Percentiles rank a stretch among this genome's conserved stretches.
Evolutionary conservation across 2,888 invertebrate genomes (phyloP).

Genomic region (Cheilosia urbana): DNA sequence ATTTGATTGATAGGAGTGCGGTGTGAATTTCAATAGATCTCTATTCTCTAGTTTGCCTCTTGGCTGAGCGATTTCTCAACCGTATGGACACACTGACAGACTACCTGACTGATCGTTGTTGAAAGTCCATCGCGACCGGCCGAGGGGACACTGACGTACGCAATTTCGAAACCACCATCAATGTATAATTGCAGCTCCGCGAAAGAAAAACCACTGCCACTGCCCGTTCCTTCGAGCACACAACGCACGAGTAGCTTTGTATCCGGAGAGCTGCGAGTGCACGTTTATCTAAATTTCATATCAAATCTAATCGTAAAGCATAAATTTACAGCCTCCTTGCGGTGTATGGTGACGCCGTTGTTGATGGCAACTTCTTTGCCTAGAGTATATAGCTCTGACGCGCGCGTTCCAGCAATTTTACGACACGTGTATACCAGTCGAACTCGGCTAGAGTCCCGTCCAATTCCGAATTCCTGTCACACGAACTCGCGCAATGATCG

Average conservation of each 20-base stretch:
- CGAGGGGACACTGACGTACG: slow-evolving; percentile 1
- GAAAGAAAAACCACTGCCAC: slow-evolving; percentile 5
- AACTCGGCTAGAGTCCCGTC: slow-evolving; percentile 35
- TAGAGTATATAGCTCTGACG: slow-evolving; percentile 1
- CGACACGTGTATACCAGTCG: slow-evolving; percentile 59
- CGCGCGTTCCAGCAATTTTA: slow-evolving; percentile 68
- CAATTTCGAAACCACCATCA: slow-evolving; percentile 60
- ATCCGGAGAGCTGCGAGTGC: slow-evolving; percentile 17
- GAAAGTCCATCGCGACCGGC: slow-evolving; percentile 17
- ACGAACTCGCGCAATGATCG: slow-evolving; percentile 54
- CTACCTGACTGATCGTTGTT: slow-evolving; percentile 24
- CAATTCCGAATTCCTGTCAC: slow-evolving; percentile 73
- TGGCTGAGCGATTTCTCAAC: slow-evolving; percentile 45
- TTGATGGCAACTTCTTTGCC: background rate
- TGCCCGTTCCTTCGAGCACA: background rate
- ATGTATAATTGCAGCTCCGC: slow-evolving; percentile 47
- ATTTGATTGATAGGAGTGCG: slow-evolving; percentile 72
- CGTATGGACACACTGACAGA: slow-evolving; percentile 16
- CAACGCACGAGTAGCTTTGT: background rate
- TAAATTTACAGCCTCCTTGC: slow-evolving; percentile 46
- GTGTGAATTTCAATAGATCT: slow-evolving; percentile 68
- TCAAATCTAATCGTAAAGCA: slow-evolving; percentile 28
- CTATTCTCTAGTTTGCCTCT: slow-evolving; percentile 4
- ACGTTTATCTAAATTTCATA: slow-evolving; percentile 62
- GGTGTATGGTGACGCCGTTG: background rate